Evolutionary conservation across 2,888 invertebrate species (phyloP), one percentile per base, ranked within the genome.

Genomic region (Ectemnius continuus): DNA sequence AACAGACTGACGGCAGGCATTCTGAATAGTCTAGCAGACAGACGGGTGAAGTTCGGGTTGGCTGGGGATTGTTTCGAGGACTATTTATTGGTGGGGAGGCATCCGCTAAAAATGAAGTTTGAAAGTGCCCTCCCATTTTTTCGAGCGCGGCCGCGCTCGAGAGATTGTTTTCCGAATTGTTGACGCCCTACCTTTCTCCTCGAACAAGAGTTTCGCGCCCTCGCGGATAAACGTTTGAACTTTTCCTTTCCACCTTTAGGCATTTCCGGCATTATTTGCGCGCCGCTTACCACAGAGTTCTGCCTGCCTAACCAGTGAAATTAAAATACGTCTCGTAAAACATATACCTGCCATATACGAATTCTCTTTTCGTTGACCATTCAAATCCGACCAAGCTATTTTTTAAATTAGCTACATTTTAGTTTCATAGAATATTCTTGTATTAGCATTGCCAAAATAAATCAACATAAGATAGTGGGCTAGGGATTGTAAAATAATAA

Each of bases 81-180:
- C 46, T 63, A 63, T 73, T 73, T 68, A 68, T 60, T 59, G 64
- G 56, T 62, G 58, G 71, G 76, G 76, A 70, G 77, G 70, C 66
- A 76, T 70, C 61, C 77, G 64, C 58, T 26, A 45, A 71, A 76
- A 76, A 71, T 65, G 65, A 76, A 76, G 71, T 76, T 76, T 76
- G 64, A 76, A 71, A 78, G 47, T 56, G 58, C 67, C 28, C 57
- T 46, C 56, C 46, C 20, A 45, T 23, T 56, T 16, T 62, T 61
- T 47, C 18, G 23, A 23, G 23, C 23, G 23, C 36, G 8, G 45
- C n/a, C 36, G 16, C 11, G 56, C 3, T n/a, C 60, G 70, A 57
- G 23, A 23, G 56, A 61, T 58, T 59, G 71, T 71, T 71, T 71
- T 70, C 61, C 61, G 71, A 67, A 76, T 76, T 76, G 76, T 76